Evolutionary conservation across 2,888 invertebrate species (phyloP).

Genomic region (Galerucella nymphaeae): DNA sequence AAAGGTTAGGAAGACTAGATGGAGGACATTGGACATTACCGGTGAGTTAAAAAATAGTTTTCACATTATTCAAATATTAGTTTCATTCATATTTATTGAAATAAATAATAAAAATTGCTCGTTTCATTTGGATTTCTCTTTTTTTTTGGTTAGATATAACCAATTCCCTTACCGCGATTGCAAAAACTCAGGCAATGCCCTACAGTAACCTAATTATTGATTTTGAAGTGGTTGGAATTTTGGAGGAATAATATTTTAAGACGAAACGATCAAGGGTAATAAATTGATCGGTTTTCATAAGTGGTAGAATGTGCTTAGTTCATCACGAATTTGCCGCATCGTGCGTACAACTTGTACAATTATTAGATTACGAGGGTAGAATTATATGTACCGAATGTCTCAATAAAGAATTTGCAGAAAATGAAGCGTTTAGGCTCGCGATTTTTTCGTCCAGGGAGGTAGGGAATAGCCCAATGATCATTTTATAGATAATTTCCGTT

Average conservation of each 20-base stretch:
- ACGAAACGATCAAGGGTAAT: conserved; percentile 3
- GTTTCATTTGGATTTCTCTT: background rate
- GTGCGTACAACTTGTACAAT: background rate
- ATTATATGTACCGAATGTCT: background rate
- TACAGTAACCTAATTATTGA: conserved; percentile 11
- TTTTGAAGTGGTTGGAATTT: conserved; percentile 2
- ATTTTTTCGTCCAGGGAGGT: too few relatives aligned
- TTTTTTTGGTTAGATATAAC: background rate
- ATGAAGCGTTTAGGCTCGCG: too few relatives aligned
- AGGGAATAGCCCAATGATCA: too few relatives aligned
- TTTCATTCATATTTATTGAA: background rate
- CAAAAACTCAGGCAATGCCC: conserved; percentile 14
- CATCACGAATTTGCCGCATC: background rate
- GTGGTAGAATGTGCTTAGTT: conserved; percentile 6
- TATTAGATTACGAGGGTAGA: background rate
- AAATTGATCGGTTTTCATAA: too few relatives aligned
- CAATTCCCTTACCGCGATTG: background rate
- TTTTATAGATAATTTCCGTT: too few relatives aligned
- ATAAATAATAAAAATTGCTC: background rate
- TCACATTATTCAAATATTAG: background rate
- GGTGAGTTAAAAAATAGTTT: conserved; percentile 60
- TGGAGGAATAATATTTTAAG: background rate
- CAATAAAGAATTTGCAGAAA: too few relatives aligned
- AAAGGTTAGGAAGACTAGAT: conserved; percentile 72
- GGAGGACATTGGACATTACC: conserved; percentile 72